Evolutionary conservation across 2,797 vertebrate genomes (phyloP).

Genomic region (Cichlasoma orientale): DNA sequence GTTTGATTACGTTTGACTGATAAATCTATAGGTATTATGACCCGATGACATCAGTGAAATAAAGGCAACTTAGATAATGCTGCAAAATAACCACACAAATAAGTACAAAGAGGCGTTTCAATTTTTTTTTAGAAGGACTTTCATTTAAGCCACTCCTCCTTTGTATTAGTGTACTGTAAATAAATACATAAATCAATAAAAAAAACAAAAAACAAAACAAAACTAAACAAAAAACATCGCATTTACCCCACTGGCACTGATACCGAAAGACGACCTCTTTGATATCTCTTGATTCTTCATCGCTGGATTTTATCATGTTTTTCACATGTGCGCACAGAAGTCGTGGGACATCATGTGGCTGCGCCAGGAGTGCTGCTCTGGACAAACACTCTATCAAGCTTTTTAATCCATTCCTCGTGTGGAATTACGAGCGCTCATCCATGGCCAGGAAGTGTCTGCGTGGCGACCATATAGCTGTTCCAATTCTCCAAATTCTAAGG

Average conservation of each 20-base stretch:
- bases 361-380: slow-evolving; percentile 2
- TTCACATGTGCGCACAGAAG: background rate
- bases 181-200: background rate
- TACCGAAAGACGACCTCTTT: background rate
- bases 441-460: too few species aligned
- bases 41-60: background rate
- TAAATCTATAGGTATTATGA: background rate
- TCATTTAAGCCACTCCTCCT: too few species aligned
- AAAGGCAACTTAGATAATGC: background rate
- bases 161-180: too few species aligned
- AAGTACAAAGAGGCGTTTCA: background rate
- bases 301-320: background rate
- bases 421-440: background rate
- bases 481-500: too few species aligned
- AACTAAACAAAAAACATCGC: too few species aligned
- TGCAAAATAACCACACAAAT: too few species aligned
- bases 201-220: too few species aligned
- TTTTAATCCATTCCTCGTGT: background rate
- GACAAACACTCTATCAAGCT: background rate
- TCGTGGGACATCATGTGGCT: background rate
- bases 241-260: slow-evolving; percentile 18
- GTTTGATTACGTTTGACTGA: background rate
- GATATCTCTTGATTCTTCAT: background rate
- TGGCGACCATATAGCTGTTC: too few species aligned
- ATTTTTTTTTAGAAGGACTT: too few species aligned